Evolutionary conservation across 2,888 invertebrate genomes (phyloP).

Genomic region (Ichneumoninae sp.): DNA sequence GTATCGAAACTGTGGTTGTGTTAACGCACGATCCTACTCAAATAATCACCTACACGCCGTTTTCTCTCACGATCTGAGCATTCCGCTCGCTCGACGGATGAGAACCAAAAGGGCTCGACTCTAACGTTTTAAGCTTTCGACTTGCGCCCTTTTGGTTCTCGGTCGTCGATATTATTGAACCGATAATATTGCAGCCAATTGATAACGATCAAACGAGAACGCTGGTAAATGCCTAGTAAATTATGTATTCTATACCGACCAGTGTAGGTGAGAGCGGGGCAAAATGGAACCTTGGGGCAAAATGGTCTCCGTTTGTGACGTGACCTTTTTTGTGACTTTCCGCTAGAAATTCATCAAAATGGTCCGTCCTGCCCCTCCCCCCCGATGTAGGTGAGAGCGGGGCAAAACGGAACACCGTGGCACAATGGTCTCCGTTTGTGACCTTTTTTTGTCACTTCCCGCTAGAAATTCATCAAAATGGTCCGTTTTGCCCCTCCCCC

Average conservation of each 20-base stretch:
- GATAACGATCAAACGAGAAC: constrained; percentile 46
- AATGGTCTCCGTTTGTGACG: no score
- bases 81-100: neutral
- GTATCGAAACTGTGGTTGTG: neutral
- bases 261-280: neutral
- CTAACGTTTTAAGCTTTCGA: neutral
- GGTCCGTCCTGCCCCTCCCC: no score
- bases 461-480: neutral
- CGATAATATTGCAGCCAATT: neutral
- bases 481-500: no score
- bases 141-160: neutral
- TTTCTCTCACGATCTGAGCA: constrained; percentile 42
- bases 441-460: neutral
- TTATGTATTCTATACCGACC: neutral
- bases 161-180: constrained; percentile 39
- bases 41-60: constrained; percentile 7
- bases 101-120: neutral
- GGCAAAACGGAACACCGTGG: neutral
- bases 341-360: no score
- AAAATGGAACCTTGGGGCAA: no score
- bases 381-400: neutral
- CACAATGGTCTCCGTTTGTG: neutral
- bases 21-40: constrained; percentile 21
- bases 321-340: neutral
- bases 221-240: constrained; percentile 34